Evolutionary conservation across 2,888 invertebrate species (phyloP).

Genomic region (Rhynchonema sp.): DNA sequence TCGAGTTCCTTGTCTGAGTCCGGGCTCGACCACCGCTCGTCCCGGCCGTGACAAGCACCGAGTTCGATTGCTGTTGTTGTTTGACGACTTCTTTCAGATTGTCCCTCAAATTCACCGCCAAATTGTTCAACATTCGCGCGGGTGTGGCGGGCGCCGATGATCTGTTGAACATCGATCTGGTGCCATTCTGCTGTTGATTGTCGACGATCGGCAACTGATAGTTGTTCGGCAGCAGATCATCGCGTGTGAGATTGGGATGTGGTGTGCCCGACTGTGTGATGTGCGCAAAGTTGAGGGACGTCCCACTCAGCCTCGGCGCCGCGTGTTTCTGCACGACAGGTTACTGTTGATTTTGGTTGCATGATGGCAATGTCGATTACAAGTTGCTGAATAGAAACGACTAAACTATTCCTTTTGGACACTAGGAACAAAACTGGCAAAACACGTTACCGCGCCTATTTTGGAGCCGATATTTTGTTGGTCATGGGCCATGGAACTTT

Average conservation of each 20-base stretch:
- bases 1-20: too few relatives aligned
- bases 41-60: too few relatives aligned
- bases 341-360: too few relatives aligned
- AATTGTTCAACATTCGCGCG: background rate
- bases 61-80: too few relatives aligned
- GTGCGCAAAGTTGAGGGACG: slow-evolving; percentile 13
- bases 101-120: background rate
- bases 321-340: slow-evolving; percentile 30
- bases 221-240: background rate
- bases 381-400: too few relatives aligned
- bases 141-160: background rate
- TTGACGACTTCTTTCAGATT: background rate
- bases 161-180: background rate
- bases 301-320: slow-evolving; percentile 16
- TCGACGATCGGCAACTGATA: background rate
- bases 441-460: too few relatives aligned
- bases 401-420: too few relatives aligned
- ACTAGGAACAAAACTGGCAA: too few relatives aligned
- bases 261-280: slow-evolving; percentile 17
- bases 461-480: too few relatives aligned
- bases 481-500: too few relatives aligned
- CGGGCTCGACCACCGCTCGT: too few relatives aligned
- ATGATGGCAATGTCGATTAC: too few relatives aligned
- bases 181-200: background rate
- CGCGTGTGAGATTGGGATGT: slow-evolving; percentile 14